These are phyloP conservation scores for Xerus inauris DNA, from an alignment of 2,113 vertebrate species.

Conservation along the genomic window DNA sequence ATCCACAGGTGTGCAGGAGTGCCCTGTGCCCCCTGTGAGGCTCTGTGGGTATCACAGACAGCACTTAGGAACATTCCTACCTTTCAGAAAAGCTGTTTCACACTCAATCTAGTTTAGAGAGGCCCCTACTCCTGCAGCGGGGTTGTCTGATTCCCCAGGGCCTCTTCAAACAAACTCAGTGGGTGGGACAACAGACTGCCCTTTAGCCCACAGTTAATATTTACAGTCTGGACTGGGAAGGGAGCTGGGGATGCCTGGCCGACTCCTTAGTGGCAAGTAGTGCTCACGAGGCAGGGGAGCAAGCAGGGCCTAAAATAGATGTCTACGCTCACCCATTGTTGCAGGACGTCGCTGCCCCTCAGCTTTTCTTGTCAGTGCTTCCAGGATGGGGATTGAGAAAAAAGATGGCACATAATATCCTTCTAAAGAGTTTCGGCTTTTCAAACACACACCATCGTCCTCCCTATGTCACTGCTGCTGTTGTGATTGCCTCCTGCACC, in stretches of 20 bases:
- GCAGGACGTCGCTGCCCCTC: not conserved
- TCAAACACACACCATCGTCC: not conserved
- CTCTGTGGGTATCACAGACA: not conserved
- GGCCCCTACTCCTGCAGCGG: not conserved
- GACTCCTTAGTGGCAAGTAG: not conserved
- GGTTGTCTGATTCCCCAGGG: not conserved
- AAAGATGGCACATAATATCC: not conserved
- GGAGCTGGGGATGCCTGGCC: not conserved
- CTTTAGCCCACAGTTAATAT: not conserved
- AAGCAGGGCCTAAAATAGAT: not conserved
- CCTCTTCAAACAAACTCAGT: not conserved
- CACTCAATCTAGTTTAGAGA: not conserved
- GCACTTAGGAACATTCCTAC: not conserved
- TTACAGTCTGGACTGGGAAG: not conserved
- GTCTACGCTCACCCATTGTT: not conserved
- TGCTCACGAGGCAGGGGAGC: not conserved
- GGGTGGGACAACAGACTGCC: not conserved
- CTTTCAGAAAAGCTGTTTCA: not conserved
- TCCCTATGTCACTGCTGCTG: not conserved
- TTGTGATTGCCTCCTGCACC: conserved; percentile 4
- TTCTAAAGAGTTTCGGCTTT: conserved; percentile 30
- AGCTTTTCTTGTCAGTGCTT: conserved; percentile 31
- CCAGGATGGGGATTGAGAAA: not conserved
- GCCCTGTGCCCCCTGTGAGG: rapidly evolving
- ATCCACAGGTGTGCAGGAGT: not conserved